phyloP scores from a whole-genome alignment of 1,140 invertebrate genomes.

The Lordiphosa clarofinis region DNA sequence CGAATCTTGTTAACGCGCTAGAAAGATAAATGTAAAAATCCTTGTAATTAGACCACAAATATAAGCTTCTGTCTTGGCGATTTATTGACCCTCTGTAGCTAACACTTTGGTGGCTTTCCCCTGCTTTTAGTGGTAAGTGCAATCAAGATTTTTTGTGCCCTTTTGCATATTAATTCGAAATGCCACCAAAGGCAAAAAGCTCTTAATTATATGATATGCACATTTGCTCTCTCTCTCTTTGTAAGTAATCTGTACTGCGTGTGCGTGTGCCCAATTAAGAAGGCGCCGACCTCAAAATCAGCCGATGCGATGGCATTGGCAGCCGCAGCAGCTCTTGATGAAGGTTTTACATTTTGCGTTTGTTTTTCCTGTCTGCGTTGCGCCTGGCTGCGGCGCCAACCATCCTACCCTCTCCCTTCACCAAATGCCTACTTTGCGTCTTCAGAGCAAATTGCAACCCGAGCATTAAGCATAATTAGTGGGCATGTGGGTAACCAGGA shows the following conservation, averaged over 20 bases:
- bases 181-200: conserved; percentile 4
- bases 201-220: conserved; percentile 40
- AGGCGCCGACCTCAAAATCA: conserved; percentile 58
- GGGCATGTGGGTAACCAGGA: conserved; percentile 38
- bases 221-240: conserved; percentile 5
- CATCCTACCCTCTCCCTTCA: background rate
- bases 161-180: too few species aligned
- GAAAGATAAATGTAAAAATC: too few species aligned
- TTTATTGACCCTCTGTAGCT: too few species aligned
- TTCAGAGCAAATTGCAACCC: conserved; percentile 49
- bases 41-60: too few species aligned
- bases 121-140: too few species aligned
- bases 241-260: conserved; percentile 3
- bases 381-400: conserved; percentile 51
- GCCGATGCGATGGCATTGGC: conserved; percentile 61
- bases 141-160: too few species aligned
- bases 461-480: conserved; percentile 68
- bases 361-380: conserved; percentile 54
- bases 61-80: too few species aligned
- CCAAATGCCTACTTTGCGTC: conserved; percentile 13
- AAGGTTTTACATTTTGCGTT: conserved; percentile 68
- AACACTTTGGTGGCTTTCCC: too few species aligned
- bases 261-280: conserved; percentile 50
- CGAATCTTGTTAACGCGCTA: too few species aligned
- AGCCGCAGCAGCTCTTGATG: conserved; percentile 51